Base-by-base conservation (phyloP, 2,797 vertebrate genomes). In the Antrozous pallidus region DNA sequence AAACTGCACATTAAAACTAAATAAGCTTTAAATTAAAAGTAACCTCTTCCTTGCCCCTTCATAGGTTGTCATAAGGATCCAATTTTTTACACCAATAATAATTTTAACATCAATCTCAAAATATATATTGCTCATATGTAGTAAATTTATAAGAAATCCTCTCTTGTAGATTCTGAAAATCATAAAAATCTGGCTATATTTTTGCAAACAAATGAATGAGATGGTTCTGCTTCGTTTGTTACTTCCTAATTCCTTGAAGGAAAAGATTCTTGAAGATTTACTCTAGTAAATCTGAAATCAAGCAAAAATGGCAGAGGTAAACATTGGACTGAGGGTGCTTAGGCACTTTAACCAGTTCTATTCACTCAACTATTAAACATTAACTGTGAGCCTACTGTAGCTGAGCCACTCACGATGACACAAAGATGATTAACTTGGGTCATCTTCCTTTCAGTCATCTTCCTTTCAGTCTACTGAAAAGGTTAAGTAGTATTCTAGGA, bases 11-110 rank as follows among this genome's bases (percentile, higher is more conserved):
- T 40, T n/a, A 33, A 85, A 69, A 69, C 18, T 20, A 69, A 80
- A 84, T 69, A 74, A 31, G 75, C 26, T 74, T 93, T 42, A 92
- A 86, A 89, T 69, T 80, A 74, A 73, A 86, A 80, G 80, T 85
- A 65, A 78, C 67, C 12, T 93, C 61, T 83, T 74, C 17, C 9
- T 54, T 61, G 12, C 16, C n/a, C 22, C 13, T 85, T 75, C 38
- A 92, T 2, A 81, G 13, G 3, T 22, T 84, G 22, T 42, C 18
- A n/a, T 80, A 56, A 88, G 91, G 51, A 47, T 69, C 26, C 65
- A 91, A 80, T 74, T 73, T 92, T 78, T 87, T 74, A 81, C 2
- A 93, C 54, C 17, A 69, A 47, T 83, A 69, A 84, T 28, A 54
- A 65, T 84, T 81, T 90, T 74, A 63, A 36, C 1, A 40, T 47